Conservation (phyloP, 2,113 vertebrate genomes). For the Triplophysa dalaica region DNA sequence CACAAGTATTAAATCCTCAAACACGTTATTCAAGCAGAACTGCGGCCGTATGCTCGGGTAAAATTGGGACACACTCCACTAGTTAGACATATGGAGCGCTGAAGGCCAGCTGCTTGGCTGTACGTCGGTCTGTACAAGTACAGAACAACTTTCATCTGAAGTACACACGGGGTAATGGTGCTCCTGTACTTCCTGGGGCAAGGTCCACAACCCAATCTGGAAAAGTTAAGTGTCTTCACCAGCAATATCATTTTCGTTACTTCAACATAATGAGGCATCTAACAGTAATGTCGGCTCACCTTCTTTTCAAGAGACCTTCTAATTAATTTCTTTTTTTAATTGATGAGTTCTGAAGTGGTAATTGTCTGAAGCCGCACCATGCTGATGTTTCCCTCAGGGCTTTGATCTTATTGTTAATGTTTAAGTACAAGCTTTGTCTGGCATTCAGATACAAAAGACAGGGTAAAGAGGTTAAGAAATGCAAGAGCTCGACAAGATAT, state of each 20-base stretch:
- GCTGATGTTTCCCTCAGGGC: conserved; percentile 26
- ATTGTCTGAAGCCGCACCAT: not conserved
- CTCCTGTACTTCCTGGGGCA: conserved; percentile 12
- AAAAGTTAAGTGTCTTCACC: not conserved
- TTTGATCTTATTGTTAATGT: conserved; percentile 40
- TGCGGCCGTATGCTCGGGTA: conserved; percentile 24
- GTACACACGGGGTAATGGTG: conserved; percentile 21
- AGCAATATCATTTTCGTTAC: not conserved
- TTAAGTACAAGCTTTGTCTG: conserved; percentile 36
- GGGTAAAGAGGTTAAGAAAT: conserved; percentile 45
- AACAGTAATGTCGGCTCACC: not conserved
- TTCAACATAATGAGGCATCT: not conserved
- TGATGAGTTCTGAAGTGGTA: not conserved
- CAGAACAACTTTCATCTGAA: conserved; percentile 7
- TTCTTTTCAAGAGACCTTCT: not conserved
- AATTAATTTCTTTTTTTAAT: not conserved
- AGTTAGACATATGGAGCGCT: conserved; percentile 12
- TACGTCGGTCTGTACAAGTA: not conserved
- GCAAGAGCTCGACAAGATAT: conserved; percentile 35
- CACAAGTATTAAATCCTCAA: conserved; percentile 13
- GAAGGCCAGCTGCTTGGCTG: conserved; percentile 24
- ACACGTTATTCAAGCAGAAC: conserved; percentile 17
- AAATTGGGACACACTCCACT: conserved; percentile 23
- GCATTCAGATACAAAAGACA: conserved; percentile 41
- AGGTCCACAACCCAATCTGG: not conserved